Evolutionary conservation across 2,797 vertebrate species (phyloP).

Genomic region (Coregonus suidteri): DNA sequence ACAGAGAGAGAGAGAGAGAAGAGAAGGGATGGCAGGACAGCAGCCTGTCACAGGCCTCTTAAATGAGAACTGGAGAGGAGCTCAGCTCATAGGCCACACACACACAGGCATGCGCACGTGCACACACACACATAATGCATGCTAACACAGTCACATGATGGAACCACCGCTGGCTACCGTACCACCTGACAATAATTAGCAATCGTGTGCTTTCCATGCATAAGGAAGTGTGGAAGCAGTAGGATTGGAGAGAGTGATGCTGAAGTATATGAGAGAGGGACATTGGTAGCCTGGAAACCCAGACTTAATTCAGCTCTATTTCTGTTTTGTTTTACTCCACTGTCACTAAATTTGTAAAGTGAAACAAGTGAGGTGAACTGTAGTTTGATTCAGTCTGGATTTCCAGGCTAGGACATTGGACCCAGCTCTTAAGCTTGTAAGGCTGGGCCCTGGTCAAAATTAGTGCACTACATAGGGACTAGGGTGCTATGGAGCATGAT

Average conservation of each 20-base stretch:
- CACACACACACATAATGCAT: not conserved
- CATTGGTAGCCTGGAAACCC: too few species aligned
- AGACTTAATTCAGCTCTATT: conserved; percentile 1
- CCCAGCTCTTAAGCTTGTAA: too few species aligned
- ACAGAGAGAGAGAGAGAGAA: too few species aligned
- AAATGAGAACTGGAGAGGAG: conserved; percentile 65
- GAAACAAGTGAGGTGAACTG: too few species aligned
- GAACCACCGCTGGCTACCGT: conserved; percentile 58
- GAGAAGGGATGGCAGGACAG: conserved; percentile 47
- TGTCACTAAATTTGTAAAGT: too few species aligned
- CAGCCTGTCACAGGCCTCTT: conserved; percentile 72
- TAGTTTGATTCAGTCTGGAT: too few species aligned
- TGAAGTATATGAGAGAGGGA: too few species aligned
- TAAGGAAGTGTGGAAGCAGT: conserved; percentile 11
- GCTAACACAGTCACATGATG: conserved; percentile 19
- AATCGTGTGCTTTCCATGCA: conserved; percentile 50
- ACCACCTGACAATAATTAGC: conserved; percentile 57
- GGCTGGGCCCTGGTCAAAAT: too few species aligned
- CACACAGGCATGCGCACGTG: not conserved
- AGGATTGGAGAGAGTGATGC: too few species aligned
- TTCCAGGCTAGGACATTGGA: too few species aligned
- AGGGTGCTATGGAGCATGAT: conserved; percentile 26
- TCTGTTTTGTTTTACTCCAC: too few species aligned
- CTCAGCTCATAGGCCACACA: conserved; percentile 13
- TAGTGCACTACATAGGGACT: too few species aligned